Evolutionary conservation across 2,888 invertebrate species (phyloP), one percentile per base, ranked within the genome.

Genomic region (Nomada fabriciana): DNA sequence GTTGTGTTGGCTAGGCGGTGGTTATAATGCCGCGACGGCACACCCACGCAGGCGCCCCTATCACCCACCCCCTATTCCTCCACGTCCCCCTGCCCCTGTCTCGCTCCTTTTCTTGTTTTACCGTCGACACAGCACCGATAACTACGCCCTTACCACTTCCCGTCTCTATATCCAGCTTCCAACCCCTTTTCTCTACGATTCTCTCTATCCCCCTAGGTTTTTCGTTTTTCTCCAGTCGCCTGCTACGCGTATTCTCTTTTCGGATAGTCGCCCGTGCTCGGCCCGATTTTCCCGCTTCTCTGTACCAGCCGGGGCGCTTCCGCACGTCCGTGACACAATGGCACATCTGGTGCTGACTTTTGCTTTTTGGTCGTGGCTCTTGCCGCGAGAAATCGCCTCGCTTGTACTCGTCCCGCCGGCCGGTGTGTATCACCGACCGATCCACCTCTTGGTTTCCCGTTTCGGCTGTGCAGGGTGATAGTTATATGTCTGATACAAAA

Each of bases 11-110:
- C 80, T 84, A 83, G 82, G 80, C 77, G 75, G 86, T 86, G 88
- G 90, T 91, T 91, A 90, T 89, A 87, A 86, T 88, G 87, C 88
- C 90, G 88, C 90, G 90, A 90, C 89, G 88, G 86, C 87, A 90
- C 91, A 90, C 91, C 90, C 91, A 90, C 91, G 90, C 91, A 87
- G 83, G 79, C 87, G 83, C 80, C 85, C 84, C 82, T 87, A 89
- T 89, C 88, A 83, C 63, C 73, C 85, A 50, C 60, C 13, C 15
- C 23, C 4, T 3, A 13, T 52, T 52, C 60, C 7, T 2, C n/a
- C 18, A 36, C 52, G 43, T 53, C 13, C 20, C 59, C 23, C 15
- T 36, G 1, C 10, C 53, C 53, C 29, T 53, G 25, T 36, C 59
- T 50, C 72, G 52, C 23, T 20, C 59, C 29, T 57, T 57, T 52